A percentile compares a stretch with the other conserved stretches of the same genome.
phyloP scores from a whole-genome alignment of 2,113 vertebrate species.

The Ploceus nigricollis region DNA sequence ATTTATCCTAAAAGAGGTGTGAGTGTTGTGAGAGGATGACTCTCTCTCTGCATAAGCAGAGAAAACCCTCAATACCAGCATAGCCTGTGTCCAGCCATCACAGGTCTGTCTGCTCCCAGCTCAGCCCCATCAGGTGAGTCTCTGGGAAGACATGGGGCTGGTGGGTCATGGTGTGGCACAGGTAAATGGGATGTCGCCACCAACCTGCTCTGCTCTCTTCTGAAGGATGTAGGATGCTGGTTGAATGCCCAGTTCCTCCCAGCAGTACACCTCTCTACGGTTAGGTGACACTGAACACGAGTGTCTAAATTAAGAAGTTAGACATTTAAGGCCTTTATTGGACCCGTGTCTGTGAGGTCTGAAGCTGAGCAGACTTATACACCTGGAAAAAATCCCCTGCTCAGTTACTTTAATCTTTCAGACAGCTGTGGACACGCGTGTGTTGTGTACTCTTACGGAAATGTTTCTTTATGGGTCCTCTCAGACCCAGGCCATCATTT shows the following conservation, averaged over 20 bases:
- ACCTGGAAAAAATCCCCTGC: neutral
- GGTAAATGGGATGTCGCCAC: neutral
- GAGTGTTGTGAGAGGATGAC: neutral
- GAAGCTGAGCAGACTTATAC: neutral
- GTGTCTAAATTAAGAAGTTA: neutral
- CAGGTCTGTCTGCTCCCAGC: neutral
- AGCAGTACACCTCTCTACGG: fast-evolving
- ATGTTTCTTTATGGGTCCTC: neutral
- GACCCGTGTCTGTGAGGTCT: neutral
- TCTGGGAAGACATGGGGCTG: neutral
- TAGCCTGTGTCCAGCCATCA: neutral
- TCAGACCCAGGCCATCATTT: neutral
- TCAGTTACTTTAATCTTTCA: neutral
- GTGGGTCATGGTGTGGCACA: neutral
- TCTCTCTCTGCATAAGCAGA: neutral
- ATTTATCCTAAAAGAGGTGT: neutral
- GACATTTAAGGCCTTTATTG: neutral
- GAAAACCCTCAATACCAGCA: neutral
- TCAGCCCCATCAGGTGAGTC: neutral
- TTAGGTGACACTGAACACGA: neutral
- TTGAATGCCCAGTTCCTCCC: neutral
- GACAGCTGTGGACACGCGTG: neutral
- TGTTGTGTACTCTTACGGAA: neutral
- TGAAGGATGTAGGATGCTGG: neutral
- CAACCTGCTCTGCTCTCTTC: neutral